A percentile compares a stretch with the other conserved stretches of the same genome.
Evolutionary conservation across 2,888 invertebrate species (phyloP).

Genomic region (Rhorus exstirpatorius): DNA sequence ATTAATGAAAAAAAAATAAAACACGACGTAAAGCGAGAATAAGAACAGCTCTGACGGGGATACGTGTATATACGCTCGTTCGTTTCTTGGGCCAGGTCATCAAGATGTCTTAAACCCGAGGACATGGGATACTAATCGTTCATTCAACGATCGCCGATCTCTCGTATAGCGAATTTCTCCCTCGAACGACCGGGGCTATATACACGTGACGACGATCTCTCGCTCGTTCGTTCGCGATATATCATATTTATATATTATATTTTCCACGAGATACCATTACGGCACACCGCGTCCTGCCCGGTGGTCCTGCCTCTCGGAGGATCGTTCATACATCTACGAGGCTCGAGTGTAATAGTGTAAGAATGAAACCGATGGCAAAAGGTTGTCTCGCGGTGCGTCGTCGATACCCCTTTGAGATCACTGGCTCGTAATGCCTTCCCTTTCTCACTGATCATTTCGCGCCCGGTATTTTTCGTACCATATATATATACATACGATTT

Average conservation of each 20-base stretch:
- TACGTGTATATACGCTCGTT: background rate
- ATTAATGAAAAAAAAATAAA: background rate
- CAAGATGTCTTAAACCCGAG: constrained; percentile 75
- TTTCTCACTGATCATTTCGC: constrained; percentile 81
- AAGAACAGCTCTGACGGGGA: constrained; percentile 1
- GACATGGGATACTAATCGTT: constrained; percentile 85
- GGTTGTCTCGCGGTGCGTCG: constrained; percentile 49
- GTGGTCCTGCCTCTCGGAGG: constrained; percentile 83
- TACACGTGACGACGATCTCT: constrained; percentile 5
- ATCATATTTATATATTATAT: constrained; percentile 74
- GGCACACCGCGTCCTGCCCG: constrained; percentile 81
- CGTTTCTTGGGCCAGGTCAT: constrained; percentile 12
- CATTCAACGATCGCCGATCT: constrained; percentile 82
- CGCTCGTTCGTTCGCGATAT: constrained; percentile 45
- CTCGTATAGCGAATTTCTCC: constrained; percentile 45
- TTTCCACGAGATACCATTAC: constrained; percentile 83
- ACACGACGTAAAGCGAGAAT: background rate
- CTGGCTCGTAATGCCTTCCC: constrained; percentile 85
- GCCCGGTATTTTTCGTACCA: constrained; percentile 73
- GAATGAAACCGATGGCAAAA: constrained; percentile 50
- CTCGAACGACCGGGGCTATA: constrained; percentile 27
- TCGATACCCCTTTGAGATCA: constrained; percentile 79
- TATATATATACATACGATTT: background rate
- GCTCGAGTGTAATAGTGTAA: constrained; percentile 9
- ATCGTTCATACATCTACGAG: constrained; percentile 75